Conservation (phyloP, 1,140 invertebrate species). For the Eurosta solidaginis region DNA sequence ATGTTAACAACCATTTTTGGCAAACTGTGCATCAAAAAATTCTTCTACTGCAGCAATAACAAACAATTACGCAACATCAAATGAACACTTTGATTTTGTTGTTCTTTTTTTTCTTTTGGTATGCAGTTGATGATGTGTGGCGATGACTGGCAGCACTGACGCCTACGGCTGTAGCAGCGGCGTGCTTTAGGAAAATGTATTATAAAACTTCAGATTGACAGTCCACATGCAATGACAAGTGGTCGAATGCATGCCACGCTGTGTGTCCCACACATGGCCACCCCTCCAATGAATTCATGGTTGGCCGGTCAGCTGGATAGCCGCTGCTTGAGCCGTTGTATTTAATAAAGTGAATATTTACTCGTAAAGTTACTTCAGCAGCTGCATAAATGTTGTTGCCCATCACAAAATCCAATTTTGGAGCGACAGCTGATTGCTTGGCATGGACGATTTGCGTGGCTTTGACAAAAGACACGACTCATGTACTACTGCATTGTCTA, state of each 20-base stretch:
- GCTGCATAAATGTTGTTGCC: not conserved
- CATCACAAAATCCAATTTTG: not conserved
- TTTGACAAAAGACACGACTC: slow-evolving; percentile 16
- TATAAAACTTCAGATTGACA: not conserved
- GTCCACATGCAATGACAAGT: not conserved
- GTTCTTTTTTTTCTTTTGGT: too few species aligned
- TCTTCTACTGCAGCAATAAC: not conserved
- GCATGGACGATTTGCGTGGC: not conserved
- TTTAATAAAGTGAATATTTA: not conserved
- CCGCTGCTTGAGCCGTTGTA: not conserved
- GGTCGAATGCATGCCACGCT: not conserved
- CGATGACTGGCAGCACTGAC: not conserved
- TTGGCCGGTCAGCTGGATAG: not conserved
- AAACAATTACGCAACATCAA: not conserved
- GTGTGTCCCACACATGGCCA: not conserved
- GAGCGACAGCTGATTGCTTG: not conserved
- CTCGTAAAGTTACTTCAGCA: not conserved
- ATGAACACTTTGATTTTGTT: too few species aligned
- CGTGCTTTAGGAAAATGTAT: not conserved
- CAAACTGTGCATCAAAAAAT: not conserved
- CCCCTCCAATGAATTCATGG: not conserved
- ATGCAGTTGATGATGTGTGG: not conserved
- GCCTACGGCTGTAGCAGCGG: not conserved
- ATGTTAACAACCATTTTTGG: slow-evolving; percentile 25
- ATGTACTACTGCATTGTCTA: not conserved